phyloP scores from a whole-genome alignment of 2,113 vertebrate genomes.

The Ardeotis arabs region DNA sequence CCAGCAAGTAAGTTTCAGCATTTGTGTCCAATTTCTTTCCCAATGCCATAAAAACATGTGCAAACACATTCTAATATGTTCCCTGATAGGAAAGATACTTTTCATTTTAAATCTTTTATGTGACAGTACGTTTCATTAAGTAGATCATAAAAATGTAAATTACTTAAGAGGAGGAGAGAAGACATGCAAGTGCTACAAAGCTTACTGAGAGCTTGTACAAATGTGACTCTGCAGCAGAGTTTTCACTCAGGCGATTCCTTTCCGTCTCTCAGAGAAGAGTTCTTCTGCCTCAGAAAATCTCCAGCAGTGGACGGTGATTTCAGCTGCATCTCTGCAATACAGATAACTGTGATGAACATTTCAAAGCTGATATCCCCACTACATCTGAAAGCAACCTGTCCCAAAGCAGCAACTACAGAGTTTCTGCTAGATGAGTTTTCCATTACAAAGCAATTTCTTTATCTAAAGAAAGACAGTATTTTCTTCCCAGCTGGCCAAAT shows the following conservation, averaged over 20 bases:
- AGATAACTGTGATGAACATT: background rate
- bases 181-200: background rate
- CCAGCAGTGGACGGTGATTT: background rate
- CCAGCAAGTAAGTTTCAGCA: background rate
- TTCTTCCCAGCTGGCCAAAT: background rate
- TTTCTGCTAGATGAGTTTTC: background rate
- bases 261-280: background rate
- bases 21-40: background rate
- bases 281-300: background rate
- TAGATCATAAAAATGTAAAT: background rate
- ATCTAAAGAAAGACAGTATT: background rate
- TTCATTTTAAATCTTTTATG: background rate
- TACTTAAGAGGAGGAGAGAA: background rate
- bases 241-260: background rate
- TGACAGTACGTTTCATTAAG: background rate
- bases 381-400: background rate
- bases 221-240: background rate
- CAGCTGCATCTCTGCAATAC: background rate
- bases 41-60: background rate
- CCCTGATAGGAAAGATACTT: background rate
- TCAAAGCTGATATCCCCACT: background rate
- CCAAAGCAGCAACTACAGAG: background rate
- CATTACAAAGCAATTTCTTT: background rate
- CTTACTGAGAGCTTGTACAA: background rate
- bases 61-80: background rate